Percentiles rank a stretch among this genome's conserved stretches.
phyloP scores from a whole-genome alignment of 1,140 invertebrate genomes.

The Apis cerana region DNA sequence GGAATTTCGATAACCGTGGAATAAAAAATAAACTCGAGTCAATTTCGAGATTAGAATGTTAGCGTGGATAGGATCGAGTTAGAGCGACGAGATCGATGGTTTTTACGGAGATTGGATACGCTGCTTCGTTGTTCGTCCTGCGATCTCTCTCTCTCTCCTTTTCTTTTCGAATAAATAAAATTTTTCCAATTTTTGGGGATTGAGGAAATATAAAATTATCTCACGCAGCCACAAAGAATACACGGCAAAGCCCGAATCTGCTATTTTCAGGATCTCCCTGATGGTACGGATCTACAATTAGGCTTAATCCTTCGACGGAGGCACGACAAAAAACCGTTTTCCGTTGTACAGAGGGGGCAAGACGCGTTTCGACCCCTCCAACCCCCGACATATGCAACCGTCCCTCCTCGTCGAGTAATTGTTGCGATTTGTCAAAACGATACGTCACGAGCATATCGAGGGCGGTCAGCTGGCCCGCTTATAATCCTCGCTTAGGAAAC shows the following conservation, averaged over 20 bases:
- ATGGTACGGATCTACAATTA: too few species aligned
- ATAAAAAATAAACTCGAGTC: not conserved
- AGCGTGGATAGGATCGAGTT: not conserved
- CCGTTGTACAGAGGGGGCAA: constrained; percentile 45
- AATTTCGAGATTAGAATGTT: constrained; percentile 32
- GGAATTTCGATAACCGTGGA: constrained; percentile 34
- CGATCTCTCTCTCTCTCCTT: too few species aligned
- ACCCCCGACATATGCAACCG: constrained; percentile 58
- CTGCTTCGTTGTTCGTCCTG: not conserved
- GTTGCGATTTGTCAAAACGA: constrained; percentile 75
- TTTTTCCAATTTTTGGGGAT: not conserved
- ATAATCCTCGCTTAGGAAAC: constrained; percentile 52
- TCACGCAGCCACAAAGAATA: too few species aligned
- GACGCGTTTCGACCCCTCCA: constrained; percentile 24
- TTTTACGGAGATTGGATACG: not conserved
- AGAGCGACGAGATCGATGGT: not conserved
- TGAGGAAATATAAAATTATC: too few species aligned
- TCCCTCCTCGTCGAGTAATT: constrained; percentile 68
- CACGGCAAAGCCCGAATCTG: too few species aligned
- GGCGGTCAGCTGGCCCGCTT: constrained; percentile 54
- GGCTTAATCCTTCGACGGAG: constrained; percentile 54
- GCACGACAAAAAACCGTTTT: constrained; percentile 58
- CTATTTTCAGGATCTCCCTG: too few species aligned
- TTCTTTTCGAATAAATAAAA: too few species aligned
- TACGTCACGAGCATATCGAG: constrained; percentile 66